Conservation (phyloP, 1,140 invertebrate species). For the Berghia stephanieae region DNA sequence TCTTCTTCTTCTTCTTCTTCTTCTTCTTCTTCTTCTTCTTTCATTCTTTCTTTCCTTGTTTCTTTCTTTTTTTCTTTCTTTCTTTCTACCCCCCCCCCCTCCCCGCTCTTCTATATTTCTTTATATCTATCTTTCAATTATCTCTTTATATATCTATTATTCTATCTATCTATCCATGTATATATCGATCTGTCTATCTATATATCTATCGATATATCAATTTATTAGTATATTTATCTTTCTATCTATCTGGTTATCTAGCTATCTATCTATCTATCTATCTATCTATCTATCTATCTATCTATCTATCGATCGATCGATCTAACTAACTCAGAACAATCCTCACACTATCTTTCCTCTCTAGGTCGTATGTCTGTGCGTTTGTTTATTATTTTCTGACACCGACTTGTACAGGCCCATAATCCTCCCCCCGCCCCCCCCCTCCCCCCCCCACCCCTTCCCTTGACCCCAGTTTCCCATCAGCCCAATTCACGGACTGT, state of each 20-base stretch:
- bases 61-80: not conserved
- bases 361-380: not conserved
- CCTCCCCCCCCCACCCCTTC: not conserved
- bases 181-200: no score
- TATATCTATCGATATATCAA: no score
- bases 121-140: not conserved
- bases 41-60: not conserved
- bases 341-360: not conserved
- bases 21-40: not conserved
- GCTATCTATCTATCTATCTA: constrained; percentile 1
- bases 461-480: not conserved
- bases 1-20: not conserved
- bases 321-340: not conserved
- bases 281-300: not conserved
- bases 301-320: not conserved
- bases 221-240: no score
- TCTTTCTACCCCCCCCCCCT: not conserved
- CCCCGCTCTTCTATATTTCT: not conserved
- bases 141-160: no score
- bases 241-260: no score
- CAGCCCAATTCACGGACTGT: no score
- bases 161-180: no score
- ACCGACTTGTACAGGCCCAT: not conserved
- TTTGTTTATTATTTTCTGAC: not conserved
- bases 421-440: not conserved